Evolutionary conservation across 1,140 invertebrate genomes (phyloP), one percentile per base, ranked within the genome.

Genomic region (Macrobrachium rosenbergii): DNA sequence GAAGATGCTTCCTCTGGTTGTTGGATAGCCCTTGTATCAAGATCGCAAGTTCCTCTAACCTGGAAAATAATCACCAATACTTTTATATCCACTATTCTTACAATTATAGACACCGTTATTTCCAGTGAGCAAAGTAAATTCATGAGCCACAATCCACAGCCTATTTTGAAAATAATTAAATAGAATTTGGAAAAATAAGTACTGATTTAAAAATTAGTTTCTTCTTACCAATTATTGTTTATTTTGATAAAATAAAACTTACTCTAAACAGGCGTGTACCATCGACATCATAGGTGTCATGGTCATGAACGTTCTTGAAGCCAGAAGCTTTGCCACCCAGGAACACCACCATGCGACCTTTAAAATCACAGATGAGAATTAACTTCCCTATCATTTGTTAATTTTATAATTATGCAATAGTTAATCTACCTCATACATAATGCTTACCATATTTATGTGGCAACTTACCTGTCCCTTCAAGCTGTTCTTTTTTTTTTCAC

Each of bases 11-110:
- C 91, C 60, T 95, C 94, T 11, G 92, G 90, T 19, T 95, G 93
- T 92, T 96, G 95, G 43, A 93, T 92, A 8, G 94, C 94, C 85
- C 94, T 91, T 81, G 95, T 94, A 91, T 96, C 95, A 37, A 93
- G 93, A 10, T 91, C 90, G 85, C 92, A 93, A 7, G 93, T 94
- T 64, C 94, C 94, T 72, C 94, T 93, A 45, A 94, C 91, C 89
- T 89, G 84, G 12, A 21, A 28, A 52, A 87, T 23, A 16, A 52
- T 37, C 43, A 76, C 5, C 17, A 59, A 52, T 59, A 77, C 12
- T 28, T 12, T 14, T 16, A 45, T 21, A 45, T 77, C 45, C 75
- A 77, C 14, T 58, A 77, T 2, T n/a, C 43, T 58, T 19, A 77
- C 43, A 52, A 45, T 21, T 19, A 52, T 52, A 2, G 52, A 1